Conservation (phyloP, 2,888 invertebrate species). For the Fissipunctia ypsillon region DNA sequence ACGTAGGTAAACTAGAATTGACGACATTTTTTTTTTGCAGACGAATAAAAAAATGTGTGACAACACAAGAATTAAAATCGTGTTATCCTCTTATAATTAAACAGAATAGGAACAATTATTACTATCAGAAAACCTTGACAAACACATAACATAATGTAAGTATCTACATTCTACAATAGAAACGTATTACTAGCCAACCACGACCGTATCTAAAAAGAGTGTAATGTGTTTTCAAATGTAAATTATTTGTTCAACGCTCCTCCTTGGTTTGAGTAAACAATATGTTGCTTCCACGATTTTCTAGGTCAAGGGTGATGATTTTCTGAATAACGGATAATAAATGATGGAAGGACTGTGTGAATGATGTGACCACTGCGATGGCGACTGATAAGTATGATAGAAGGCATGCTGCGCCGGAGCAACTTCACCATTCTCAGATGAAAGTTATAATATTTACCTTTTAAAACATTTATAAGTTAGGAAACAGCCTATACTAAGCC, state of each 20-base stretch:
- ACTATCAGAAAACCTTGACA: slow-evolving; percentile 36
- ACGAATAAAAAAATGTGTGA: background rate
- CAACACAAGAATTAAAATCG: background rate
- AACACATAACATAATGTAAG: background rate
- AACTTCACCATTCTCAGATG: too few relatives aligned
- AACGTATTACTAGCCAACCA: slow-evolving; percentile 1
- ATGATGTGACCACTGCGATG: too few relatives aligned
- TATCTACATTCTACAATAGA: slow-evolving; percentile 23
- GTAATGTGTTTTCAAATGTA: slow-evolving; percentile 47
- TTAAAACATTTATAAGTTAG: background rate
- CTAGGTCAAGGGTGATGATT: slow-evolving; percentile 13
- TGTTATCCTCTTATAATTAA: background rate
- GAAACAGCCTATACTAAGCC: background rate
- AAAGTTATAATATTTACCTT: background rate
- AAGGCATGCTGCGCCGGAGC: too few relatives aligned
- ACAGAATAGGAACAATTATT: background rate
- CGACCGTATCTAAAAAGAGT: slow-evolving; percentile 57
- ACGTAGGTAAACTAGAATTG: background rate
- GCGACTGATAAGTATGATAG: too few relatives aligned
- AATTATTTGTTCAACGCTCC: slow-evolving; percentile 32
- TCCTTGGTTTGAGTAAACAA: slow-evolving; percentile 29
- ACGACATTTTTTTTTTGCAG: background rate
- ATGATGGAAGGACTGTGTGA: too few relatives aligned
- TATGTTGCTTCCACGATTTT: slow-evolving; percentile 10
- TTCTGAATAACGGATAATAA: background rate